Percentiles rank a stretch among this genome's conserved stretches.
Conservation (phyloP, 1,140 invertebrate species). For the Sycophila sp. region DNA sequence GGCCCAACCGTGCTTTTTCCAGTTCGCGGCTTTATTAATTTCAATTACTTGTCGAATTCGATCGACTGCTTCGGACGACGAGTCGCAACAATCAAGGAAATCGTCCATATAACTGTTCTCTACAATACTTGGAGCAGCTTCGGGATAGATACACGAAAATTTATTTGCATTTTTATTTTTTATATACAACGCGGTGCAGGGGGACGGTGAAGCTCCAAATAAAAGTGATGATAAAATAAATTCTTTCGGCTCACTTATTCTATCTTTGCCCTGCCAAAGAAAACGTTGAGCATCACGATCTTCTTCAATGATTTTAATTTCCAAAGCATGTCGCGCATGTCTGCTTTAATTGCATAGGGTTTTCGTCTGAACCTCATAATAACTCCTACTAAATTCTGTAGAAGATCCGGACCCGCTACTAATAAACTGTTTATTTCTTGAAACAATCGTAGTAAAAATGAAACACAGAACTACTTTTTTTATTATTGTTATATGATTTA, state of each 20-base stretch:
- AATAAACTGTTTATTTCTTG: too few species aligned
- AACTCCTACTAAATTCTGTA: neutral
- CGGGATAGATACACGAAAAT: too few species aligned
- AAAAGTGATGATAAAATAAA: too few species aligned
- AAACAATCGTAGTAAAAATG: too few species aligned
- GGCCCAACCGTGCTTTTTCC: neutral
- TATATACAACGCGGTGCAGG: conserved; percentile 46
- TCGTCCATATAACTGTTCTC: neutral
- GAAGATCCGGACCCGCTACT: too few species aligned
- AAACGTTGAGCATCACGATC: neutral
- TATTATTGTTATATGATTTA: too few species aligned
- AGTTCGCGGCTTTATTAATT: neutral
- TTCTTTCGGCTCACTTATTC: neutral
- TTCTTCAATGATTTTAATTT: neutral
- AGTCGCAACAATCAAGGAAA: neutral
- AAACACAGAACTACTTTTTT: too few species aligned
- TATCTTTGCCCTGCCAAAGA: neutral
- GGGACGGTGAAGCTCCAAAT: conserved; percentile 49
- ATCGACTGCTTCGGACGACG: neutral
- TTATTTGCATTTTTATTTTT: too few species aligned
- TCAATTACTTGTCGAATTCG: neutral
- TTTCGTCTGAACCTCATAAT: neutral
- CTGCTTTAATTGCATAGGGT: neutral
- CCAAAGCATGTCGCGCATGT: too few species aligned
- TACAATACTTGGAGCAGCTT: conserved; percentile 37